Evolutionary conservation across 2,888 invertebrate species (phyloP).

Genomic region (Mesorhabditis belari): DNA sequence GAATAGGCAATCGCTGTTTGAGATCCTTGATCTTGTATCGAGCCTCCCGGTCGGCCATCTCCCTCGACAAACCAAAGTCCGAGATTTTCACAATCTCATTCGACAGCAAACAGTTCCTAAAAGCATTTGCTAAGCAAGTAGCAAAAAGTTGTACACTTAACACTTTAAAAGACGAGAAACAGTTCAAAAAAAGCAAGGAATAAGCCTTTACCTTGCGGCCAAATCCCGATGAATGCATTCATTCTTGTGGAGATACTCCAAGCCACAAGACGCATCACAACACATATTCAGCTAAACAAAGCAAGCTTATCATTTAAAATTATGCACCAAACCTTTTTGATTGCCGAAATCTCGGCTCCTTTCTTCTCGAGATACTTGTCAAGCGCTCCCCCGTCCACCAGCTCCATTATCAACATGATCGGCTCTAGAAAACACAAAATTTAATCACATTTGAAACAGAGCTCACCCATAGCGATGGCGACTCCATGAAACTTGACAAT

Average conservation of each 20-base stretch:
- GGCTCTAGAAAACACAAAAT: constrained; percentile 17
- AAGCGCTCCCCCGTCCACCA: constrained; percentile 26
- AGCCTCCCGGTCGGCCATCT: constrained; percentile 23
- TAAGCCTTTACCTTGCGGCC: constrained; percentile 11
- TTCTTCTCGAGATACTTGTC: constrained; percentile 25
- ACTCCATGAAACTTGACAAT: constrained; percentile 33
- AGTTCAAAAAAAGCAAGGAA: neutral
- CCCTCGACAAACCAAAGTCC: constrained; percentile 37
- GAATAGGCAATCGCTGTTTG: constrained; percentile 29
- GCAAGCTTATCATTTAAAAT: neutral
- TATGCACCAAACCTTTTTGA: constrained; percentile 5
- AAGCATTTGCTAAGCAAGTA: too few species aligned
- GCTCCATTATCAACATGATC: constrained; percentile 36
- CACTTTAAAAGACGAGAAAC: too few species aligned
- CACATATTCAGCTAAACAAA: constrained; percentile 11
- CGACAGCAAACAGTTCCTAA: constrained; percentile 27
- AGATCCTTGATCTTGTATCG: constrained; percentile 34
- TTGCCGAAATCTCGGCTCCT: constrained; percentile 5
- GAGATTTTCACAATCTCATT: constrained; percentile 28
- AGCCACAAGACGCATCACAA: constrained; percentile 28
- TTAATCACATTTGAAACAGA: neutral
- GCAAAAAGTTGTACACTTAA: too few species aligned
- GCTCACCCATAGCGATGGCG: constrained; percentile 16
- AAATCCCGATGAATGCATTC: constrained; percentile 39
- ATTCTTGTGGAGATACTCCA: constrained; percentile 32